Percentiles rank a stretch among this genome's conserved stretches.
These are phyloP conservation scores for Prosapia bicincta DNA, from an alignment of 2,888 invertebrate species.

Conservation along the genomic window DNA sequence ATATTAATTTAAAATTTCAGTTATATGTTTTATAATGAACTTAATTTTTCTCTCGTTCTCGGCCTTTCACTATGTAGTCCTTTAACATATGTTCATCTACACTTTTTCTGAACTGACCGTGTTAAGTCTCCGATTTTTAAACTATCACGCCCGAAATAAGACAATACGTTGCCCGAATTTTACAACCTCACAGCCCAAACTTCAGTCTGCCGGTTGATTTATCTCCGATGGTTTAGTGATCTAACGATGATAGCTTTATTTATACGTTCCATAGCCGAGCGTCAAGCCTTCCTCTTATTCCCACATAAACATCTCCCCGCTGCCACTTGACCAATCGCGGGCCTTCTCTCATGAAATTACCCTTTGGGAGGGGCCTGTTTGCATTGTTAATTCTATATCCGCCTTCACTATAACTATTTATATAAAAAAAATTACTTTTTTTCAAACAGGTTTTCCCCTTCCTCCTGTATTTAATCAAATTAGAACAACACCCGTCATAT, in stretches of 20 bases:
- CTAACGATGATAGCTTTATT: background rate
- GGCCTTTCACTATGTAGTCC: no score
- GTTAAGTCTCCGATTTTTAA: no score
- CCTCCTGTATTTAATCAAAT: background rate
- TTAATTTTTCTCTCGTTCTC: no score
- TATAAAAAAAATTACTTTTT: background rate
- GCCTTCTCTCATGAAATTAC: background rate
- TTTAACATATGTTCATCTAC: no score
- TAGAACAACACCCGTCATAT: background rate
- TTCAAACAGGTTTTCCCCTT: background rate
- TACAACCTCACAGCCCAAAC: background rate
- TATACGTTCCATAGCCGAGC: background rate
- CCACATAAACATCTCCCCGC: background rate
- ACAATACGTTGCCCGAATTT: background rate
- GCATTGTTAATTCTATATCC: background rate
- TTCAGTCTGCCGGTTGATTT: background rate
- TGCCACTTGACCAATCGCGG: background rate
- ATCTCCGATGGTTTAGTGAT: background rate
- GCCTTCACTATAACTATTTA: background rate
- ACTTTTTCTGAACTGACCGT: no score
- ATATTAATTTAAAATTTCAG: no score
- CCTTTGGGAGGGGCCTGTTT: constrained; percentile 2
- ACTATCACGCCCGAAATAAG: no score
- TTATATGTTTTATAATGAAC: no score
- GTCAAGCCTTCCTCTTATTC: background rate